phyloP scores from a whole-genome alignment of 1,140 invertebrate genomes.

The Aphelenchoides besseyi region DNA sequence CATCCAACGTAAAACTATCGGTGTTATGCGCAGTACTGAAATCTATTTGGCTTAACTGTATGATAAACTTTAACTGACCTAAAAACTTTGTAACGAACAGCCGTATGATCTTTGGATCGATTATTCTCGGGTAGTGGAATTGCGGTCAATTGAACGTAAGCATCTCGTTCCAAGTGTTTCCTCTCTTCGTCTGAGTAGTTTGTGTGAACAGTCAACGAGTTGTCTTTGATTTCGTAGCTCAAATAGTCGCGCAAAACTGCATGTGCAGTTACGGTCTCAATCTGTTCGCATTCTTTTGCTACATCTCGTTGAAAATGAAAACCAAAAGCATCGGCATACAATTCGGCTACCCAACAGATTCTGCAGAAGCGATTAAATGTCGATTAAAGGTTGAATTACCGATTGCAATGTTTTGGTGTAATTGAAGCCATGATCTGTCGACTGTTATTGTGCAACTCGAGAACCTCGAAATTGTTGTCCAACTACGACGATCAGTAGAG shows the following conservation, averaged over 20 bases:
- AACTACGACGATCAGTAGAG: constrained; percentile 28
- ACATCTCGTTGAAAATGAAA: constrained; percentile 40
- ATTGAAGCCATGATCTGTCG: constrained; percentile 53
- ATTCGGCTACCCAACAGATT: constrained; percentile 50
- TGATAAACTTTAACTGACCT: constrained; percentile 31
- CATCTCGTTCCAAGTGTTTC: constrained; percentile 30
- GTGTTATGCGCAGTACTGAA: constrained; percentile 40
- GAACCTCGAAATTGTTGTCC: constrained; percentile 46
- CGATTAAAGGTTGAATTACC: constrained; percentile 18
- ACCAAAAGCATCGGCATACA: constrained; percentile 39
- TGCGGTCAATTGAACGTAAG: constrained; percentile 49
- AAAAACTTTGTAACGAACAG: constrained; percentile 39
- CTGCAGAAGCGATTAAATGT: constrained; percentile 25
- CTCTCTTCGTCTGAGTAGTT: constrained; percentile 33
- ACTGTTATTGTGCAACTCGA: constrained; percentile 36
- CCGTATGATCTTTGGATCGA: constrained; percentile 26
- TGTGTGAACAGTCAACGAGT: constrained; percentile 38
- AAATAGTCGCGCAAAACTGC: constrained; percentile 45
- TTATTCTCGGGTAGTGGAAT: constrained; percentile 32
- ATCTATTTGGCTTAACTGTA: constrained; percentile 16
- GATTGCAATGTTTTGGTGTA: constrained; percentile 50
- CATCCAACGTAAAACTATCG: constrained; percentile 44
- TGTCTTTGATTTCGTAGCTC: constrained; percentile 35
- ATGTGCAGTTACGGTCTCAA: constrained; percentile 44
- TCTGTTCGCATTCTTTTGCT: constrained; percentile 36